phyloP scores from a whole-genome alignment of 2,113 vertebrate genomes.

The Rhabdornis inornatus region DNA sequence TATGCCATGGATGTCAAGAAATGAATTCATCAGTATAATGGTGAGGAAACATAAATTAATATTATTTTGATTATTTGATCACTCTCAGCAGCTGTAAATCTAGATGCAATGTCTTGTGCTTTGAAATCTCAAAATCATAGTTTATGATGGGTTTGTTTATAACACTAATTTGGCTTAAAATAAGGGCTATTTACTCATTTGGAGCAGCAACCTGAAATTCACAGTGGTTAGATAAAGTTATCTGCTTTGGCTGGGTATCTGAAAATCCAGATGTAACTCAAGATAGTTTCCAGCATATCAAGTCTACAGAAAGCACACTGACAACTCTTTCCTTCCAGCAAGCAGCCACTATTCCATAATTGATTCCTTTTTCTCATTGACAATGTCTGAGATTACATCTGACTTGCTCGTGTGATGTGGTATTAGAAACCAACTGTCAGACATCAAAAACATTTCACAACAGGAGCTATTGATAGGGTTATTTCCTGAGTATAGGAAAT shows the following conservation, averaged over 20 bases:
- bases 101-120: background rate
- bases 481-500: constrained; percentile 57
- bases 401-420: constrained; percentile 58
- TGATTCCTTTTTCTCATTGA: constrained; percentile 52
- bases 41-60: background rate
- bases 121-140: background rate
- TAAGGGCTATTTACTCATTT: background rate
- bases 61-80: background rate
- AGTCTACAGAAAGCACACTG: background rate
- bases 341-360: constrained; percentile 25
- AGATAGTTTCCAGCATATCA: background rate
- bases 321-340: constrained; percentile 9
- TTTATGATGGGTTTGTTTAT: background rate
- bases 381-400: constrained; percentile 56
- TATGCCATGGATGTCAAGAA: background rate
- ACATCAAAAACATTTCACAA: constrained; percentile 72
- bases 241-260: background rate
- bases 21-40: background rate
- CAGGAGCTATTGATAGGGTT: constrained; percentile 62
- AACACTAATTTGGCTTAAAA: background rate
- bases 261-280: background rate
- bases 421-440: constrained; percentile 64
- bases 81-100: background rate
- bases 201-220: constrained; percentile 49
- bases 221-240: background rate